Evolutionary conservation across 1,140 invertebrate genomes (phyloP).

Genomic region (Euura saliciscinereae): DNA sequence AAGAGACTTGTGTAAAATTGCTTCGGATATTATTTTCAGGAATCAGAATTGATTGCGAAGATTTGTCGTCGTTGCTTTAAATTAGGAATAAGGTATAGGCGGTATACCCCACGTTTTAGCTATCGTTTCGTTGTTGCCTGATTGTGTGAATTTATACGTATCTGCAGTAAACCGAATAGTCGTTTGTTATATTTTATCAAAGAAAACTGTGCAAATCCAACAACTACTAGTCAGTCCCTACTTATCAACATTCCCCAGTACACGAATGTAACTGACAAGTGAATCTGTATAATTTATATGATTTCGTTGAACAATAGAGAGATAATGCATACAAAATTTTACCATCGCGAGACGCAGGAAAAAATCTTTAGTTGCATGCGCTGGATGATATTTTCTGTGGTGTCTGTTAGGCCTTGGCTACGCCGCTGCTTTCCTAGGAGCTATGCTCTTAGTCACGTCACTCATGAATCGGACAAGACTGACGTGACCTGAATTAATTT

Average conservation of each 20-base stretch:
- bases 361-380: slow-evolving; percentile 53
- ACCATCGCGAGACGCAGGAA: slow-evolving; percentile 5
- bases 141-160: background rate
- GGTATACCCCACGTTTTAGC: background rate
- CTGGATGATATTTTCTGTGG: slow-evolving; percentile 48
- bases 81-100: background rate
- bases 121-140: background rate
- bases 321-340: too few relatives aligned
- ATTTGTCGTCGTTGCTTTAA: background rate
- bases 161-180: background rate
- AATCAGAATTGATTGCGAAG: slow-evolving; percentile 22
- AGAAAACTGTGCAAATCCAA: slow-evolving; percentile 37
- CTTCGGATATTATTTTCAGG: too few relatives aligned
- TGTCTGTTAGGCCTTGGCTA: slow-evolving; percentile 36
- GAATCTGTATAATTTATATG: background rate
- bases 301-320: too few relatives aligned
- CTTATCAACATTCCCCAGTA: slow-evolving; percentile 26
- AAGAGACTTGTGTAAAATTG: too few relatives aligned
- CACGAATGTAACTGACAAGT: slow-evolving; percentile 6
- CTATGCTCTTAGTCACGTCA: background rate
- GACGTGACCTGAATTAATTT: too few relatives aligned
- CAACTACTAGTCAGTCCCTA: slow-evolving; percentile 60
- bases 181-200: background rate
- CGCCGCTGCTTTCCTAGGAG: background rate
- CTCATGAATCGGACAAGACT: too few relatives aligned